phyloP scores from a whole-genome alignment of 1,140 invertebrate genomes.

The Euglossa dilemma region DNA sequence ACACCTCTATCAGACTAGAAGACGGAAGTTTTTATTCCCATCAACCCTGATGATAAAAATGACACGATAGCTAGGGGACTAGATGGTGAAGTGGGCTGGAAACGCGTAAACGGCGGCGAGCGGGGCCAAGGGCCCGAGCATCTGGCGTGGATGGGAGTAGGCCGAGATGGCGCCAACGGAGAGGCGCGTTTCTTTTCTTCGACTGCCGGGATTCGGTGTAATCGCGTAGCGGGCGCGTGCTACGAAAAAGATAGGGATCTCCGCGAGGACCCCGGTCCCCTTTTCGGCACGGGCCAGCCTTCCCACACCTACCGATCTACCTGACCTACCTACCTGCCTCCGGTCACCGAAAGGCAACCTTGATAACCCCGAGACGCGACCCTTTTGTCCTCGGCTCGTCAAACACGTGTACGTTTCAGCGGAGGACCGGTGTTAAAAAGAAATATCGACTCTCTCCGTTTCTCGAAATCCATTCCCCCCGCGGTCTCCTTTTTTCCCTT shows the following conservation, averaged over 20 bases:
- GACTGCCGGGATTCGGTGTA: slow-evolving; percentile 52
- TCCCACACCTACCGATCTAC: slow-evolving; percentile 56
- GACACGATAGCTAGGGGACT: no score
- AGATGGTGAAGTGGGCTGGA: no score
- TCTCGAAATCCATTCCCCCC: slow-evolving; percentile 29
- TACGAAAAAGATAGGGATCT: slow-evolving; percentile 64
- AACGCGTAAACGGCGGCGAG: background rate
- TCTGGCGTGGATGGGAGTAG: slow-evolving; percentile 41
- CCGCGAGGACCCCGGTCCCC: slow-evolving; percentile 52
- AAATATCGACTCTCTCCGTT: slow-evolving; percentile 37
- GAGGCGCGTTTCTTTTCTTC: slow-evolving; percentile 60
- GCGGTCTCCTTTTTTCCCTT: background rate
- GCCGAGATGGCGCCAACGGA: slow-evolving; percentile 47
- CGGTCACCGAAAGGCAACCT: slow-evolving; percentile 57
- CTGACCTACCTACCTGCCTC: slow-evolving; percentile 54
- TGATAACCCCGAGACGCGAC: slow-evolving; percentile 56
- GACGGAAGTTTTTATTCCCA: no score
- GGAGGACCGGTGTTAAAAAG: slow-evolving; percentile 42
- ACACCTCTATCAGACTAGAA: no score
- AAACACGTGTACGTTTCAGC: slow-evolving; percentile 50
- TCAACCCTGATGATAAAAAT: no score
- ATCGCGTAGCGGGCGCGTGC: slow-evolving; percentile 62
- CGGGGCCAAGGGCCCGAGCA: slow-evolving; percentile 16
- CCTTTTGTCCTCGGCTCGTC: slow-evolving; percentile 46
- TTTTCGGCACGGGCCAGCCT: slow-evolving; percentile 58